Base-by-base conservation (phyloP, 2,113 vertebrate genomes). In the Morphnarchus princeps region DNA sequence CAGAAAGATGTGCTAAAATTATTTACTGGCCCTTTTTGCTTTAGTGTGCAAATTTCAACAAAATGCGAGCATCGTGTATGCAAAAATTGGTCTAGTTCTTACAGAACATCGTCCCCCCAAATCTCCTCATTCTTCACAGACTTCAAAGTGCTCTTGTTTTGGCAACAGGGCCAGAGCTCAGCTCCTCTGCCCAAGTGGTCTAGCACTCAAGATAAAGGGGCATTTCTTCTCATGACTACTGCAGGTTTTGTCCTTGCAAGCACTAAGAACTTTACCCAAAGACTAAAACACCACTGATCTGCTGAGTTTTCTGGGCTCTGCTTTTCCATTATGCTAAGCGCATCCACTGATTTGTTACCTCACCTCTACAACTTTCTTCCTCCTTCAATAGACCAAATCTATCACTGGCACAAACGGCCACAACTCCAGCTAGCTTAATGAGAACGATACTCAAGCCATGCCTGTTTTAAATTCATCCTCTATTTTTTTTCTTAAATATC, bases 1-100 rank as follows among this genome's bases (percentile, higher is more conserved):
- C 29, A 83, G 25, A 70, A 45, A 29, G 3, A 14, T 3, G 10
- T 5, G 59, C 34, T 79, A 29, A 43, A 76, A 58, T 55, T 19
- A 57, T 40, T 22, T 6, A 40, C 12, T 4, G 31, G 14, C 14
- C 0, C 1, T 78, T 87, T 57, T 38, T 52, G 36, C 1, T 0
- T 55, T 26, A 5, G 16, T 1, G 10, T 29, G 61, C 8, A 32
- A 36, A 70, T 62, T 21, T 42, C 77, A 82, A n/a, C 26, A 55
- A 78, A 66, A 54, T 1, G 16, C 12, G 70, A 71, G 65, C 24
- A n/a, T 3, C 4, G 26, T 3, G 8, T 4, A 4, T 22, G 7
- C 17, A 59, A 77, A 82, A 61, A 25, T 8, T 4, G 8, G 5
- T 29, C 29, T 36, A 34, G 43, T 20, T 63, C n/a, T 32, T 11